Conservation (phyloP, 1,140 invertebrate genomes). For the Drosophila biarmipes region DNA sequence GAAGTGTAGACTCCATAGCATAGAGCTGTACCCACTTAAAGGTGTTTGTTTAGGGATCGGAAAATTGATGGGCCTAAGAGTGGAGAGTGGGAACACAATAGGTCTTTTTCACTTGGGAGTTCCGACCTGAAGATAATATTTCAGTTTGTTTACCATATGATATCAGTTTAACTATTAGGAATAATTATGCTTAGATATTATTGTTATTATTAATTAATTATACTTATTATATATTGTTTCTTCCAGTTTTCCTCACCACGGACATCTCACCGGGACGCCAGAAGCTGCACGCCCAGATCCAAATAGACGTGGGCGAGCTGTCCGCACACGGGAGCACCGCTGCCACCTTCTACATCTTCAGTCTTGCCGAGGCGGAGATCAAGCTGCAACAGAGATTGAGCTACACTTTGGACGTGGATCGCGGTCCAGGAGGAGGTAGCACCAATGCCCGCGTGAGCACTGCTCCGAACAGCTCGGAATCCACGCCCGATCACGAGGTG, state of each 20-base stretch:
- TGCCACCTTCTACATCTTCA: slow-evolving; percentile 78
- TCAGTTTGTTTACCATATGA: neutral
- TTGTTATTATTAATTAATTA: too few species aligned
- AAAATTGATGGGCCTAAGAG: neutral
- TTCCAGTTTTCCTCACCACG: slow-evolving; percentile 81
- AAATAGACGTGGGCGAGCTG: slow-evolving; percentile 81
- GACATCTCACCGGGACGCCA: slow-evolving; percentile 70
- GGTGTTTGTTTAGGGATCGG: slow-evolving; percentile 5
- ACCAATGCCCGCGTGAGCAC: slow-evolving; percentile 14
- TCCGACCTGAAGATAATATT: neutral
- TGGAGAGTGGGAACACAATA: slow-evolving; percentile 1
- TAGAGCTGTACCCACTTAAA: neutral
- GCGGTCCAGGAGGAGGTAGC: slow-evolving; percentile 6
- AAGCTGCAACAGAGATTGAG: slow-evolving; percentile 75
- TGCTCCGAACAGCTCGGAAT: slow-evolving; percentile 67
- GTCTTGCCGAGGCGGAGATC: slow-evolving; percentile 72
- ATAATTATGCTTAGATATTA: too few species aligned
- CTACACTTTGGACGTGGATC: slow-evolving; percentile 74
- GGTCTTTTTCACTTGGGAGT: neutral
- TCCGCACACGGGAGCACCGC: slow-evolving; percentile 69
- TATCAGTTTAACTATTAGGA: too few species aligned
- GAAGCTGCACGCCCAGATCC: slow-evolving; percentile 76
- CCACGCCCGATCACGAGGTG: slow-evolving; percentile 67
- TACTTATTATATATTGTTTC: too few species aligned
- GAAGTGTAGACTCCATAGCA: too few species aligned